Evolutionary conservation across 2,888 invertebrate genomes (phyloP).

Genomic region (Ariolimax columbianus): DNA sequence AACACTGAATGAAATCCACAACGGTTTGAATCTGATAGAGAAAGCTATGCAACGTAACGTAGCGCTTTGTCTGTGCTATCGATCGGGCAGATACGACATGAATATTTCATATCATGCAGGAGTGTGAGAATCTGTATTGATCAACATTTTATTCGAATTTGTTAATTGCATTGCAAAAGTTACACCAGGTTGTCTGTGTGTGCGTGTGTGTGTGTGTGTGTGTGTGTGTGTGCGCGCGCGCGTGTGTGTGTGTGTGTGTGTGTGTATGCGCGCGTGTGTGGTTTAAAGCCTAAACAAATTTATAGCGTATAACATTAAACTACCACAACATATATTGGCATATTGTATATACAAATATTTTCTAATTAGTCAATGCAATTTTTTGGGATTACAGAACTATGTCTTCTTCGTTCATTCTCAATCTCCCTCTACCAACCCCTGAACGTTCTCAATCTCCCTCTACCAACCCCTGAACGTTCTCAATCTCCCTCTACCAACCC

Average conservation of each 20-base stretch:
- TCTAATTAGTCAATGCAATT: too few relatives aligned
- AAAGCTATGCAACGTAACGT: neutral
- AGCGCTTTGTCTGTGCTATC: conserved; percentile 16
- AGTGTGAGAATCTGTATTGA: conserved; percentile 1
- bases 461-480: too few relatives aligned
- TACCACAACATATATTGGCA: too few relatives aligned
- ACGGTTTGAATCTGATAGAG: neutral
- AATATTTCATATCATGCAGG: conserved; percentile 8
- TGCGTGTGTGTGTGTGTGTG: neutral
- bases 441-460: too few relatives aligned
- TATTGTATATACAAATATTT: neutral
- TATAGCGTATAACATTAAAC: neutral
- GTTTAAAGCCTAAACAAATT: too few relatives aligned
- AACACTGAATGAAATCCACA: neutral
- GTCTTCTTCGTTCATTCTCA: too few relatives aligned
- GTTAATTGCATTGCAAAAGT: neutral
- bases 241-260: too few relatives aligned
- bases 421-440: too few relatives aligned
- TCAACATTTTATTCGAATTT: neutral
- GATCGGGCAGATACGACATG: neutral
- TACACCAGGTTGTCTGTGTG: neutral
- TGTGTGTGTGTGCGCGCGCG: too few relatives aligned
- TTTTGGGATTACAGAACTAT: too few relatives aligned
- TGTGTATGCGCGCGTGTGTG: too few relatives aligned
- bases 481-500: too few relatives aligned